Conservation (phyloP, 2,113 vertebrate species). For the Brachyistius frenatus region DNA sequence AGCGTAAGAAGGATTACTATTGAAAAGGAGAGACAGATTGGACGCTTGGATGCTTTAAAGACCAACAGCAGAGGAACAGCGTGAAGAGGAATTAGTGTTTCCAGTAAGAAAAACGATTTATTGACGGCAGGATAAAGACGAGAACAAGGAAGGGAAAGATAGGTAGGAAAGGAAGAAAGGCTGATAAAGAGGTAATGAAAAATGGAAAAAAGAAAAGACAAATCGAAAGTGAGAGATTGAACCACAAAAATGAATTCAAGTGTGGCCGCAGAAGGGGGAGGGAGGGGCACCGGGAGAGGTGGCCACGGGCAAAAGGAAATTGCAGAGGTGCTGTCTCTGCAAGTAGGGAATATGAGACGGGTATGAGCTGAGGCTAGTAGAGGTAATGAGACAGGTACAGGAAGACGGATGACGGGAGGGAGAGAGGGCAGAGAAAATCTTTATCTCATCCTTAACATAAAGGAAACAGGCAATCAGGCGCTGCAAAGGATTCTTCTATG, state of each 20-base stretch:
- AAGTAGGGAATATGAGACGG: conserved; percentile 23
- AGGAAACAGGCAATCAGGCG: conserved; percentile 1
- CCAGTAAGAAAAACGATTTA: too few relatives aligned
- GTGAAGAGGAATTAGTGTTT: conserved; percentile 9
- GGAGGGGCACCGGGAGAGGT: conserved; percentile 6
- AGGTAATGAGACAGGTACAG: conserved; percentile 31
- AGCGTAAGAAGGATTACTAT: neutral
- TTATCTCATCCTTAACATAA: conserved; percentile 11
- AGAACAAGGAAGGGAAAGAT: neutral
- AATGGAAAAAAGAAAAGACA: neutral
- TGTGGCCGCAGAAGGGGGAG: neutral
- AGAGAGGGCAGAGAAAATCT: neutral
- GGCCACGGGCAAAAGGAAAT: conserved; percentile 48
- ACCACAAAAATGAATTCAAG: conserved; percentile 34
- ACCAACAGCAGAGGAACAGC: neutral
- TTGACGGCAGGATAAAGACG: too few relatives aligned
- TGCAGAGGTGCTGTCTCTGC: conserved; percentile 47
- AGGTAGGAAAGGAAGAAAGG: neutral
- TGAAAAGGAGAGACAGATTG: neutral
- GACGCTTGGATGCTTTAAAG: neutral
- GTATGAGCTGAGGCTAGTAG: conserved; percentile 4
- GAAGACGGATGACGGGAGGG: neutral
- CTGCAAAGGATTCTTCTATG: neutral
- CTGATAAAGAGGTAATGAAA: neutral
- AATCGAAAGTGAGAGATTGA: conserved; percentile 44